A percentile compares a stretch with the other conserved stretches of the same genome.
Evolutionary conservation across 2,113 vertebrate species (phyloP).

Genomic region (Carassius carassius): DNA sequence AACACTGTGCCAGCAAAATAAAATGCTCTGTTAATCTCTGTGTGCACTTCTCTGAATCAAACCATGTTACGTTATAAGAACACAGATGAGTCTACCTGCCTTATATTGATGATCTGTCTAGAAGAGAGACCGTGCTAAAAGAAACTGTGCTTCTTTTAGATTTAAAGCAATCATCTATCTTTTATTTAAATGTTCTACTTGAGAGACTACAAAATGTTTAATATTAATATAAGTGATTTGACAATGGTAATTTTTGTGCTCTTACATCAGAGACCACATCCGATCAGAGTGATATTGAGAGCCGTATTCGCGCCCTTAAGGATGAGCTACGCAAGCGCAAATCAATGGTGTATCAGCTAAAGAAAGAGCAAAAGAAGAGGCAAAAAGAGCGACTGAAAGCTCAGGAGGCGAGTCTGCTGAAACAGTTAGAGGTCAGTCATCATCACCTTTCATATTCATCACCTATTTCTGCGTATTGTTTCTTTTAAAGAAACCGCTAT

Average conservation of each 20-base stretch:
- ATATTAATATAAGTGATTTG: conserved; percentile 14
- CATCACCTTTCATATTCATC: background rate
- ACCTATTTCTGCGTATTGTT: background rate
- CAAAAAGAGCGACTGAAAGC: conserved; percentile 92
- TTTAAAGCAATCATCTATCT: background rate
- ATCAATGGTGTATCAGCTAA: conserved; percentile 88
- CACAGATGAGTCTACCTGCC: background rate
- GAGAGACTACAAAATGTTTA: background rate
- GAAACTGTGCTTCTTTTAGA: background rate
- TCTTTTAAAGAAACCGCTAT: background rate
- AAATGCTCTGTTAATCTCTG: conserved; percentile 61
- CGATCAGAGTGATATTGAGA: conserved; percentile 94
- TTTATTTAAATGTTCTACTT: background rate
- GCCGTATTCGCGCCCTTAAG: conserved; percentile 89
- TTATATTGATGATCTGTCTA: background rate
- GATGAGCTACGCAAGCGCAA: conserved; percentile 90
- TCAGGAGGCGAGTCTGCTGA: conserved; percentile 91
- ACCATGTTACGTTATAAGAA: conserved; percentile 49
- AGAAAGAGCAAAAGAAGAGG: conserved; percentile 93
- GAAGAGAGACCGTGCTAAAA: background rate
- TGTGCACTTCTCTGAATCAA: conserved; percentile 61
- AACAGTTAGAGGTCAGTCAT: conserved; percentile 86
- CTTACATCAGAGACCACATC: conserved; percentile 85
- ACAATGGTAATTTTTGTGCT: too few species aligned
- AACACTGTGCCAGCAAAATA: conserved; percentile 51